Conservation (phyloP, 2,797 vertebrate genomes). For the Lepus oiostolus region DNA sequence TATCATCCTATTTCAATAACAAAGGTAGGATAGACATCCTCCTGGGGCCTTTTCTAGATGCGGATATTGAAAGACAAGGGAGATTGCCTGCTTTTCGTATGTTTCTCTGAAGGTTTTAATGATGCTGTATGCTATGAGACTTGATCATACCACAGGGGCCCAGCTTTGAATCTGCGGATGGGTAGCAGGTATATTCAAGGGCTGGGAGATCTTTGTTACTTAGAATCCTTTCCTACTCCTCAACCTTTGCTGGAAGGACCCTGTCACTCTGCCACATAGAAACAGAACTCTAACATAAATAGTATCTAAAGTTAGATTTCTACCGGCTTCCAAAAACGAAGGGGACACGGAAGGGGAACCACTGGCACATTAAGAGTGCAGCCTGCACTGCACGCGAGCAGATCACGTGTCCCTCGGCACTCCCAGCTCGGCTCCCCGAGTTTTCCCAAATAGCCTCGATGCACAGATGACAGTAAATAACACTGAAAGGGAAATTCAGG, state of each 20-base stretch:
- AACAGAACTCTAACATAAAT: slow-evolving; percentile 54
- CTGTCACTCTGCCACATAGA: slow-evolving; percentile 26
- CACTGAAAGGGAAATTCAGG: slow-evolving; percentile 80
- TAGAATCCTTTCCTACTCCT: not conserved
- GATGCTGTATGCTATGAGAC: not conserved
- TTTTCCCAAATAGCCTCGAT: slow-evolving; percentile 80
- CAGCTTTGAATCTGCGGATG: not conserved
- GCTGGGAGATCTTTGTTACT: not conserved
- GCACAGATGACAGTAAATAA: slow-evolving; percentile 84
- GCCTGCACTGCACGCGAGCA: slow-evolving; percentile 50
- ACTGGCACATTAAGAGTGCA: slow-evolving; percentile 63
- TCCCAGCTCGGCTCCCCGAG: slow-evolving; percentile 63
- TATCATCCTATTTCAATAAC: not conserved
- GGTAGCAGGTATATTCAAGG: not conserved
- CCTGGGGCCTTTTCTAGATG: not conserved
- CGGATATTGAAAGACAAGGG: not conserved
- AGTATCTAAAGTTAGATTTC: slow-evolving; percentile 64
- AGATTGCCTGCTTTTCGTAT: not conserved
- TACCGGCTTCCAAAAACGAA: slow-evolving; percentile 61
- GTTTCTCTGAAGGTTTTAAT: not conserved
- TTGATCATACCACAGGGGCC: not conserved
- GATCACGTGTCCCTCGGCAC: slow-evolving; percentile 63
- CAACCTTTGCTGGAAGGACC: not conserved
- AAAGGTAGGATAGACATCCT: not conserved
- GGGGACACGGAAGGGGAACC: not conserved